Conservation (phyloP, 1,140 invertebrate genomes). For the Coenobita brevimanus region DNA sequence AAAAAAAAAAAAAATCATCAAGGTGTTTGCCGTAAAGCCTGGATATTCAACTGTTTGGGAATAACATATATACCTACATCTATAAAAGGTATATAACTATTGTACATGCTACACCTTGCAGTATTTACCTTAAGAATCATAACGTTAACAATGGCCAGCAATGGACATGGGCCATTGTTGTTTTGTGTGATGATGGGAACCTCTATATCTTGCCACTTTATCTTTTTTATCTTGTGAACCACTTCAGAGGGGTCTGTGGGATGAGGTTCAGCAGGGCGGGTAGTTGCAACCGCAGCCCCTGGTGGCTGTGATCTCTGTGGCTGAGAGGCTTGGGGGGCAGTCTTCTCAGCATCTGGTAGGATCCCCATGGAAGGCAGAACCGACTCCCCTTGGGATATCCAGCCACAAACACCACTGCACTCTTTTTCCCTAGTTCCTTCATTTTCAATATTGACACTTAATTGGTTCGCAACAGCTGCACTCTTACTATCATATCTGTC, state of each 20-base stretch:
- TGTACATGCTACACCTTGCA: too few species aligned
- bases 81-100: too few species aligned
- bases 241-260: constrained; percentile 62
- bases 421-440: constrained; percentile 21
- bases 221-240: constrained; percentile 76
- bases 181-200: constrained; percentile 79
- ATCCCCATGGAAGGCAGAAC: constrained; percentile 58
- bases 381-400: constrained; percentile 41
- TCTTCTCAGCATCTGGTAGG: constrained; percentile 43
- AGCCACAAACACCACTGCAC: constrained; percentile 40
- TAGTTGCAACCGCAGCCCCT: not conserved
- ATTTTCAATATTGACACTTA: constrained; percentile 25
- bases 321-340: constrained; percentile 33
- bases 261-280: constrained; percentile 32
- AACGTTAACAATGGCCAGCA: constrained; percentile 78
- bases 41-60: too few species aligned
- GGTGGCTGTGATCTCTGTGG: constrained; percentile 12
- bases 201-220: constrained; percentile 74
- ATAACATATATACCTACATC: too few species aligned
- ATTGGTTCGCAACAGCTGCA: not conserved
- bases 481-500: constrained; percentile 28
- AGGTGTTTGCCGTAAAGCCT: too few species aligned
- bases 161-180: constrained; percentile 80
- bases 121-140: constrained; percentile 76
- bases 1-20: too few species aligned